phyloP scores from a whole-genome alignment of 2,113 vertebrate genomes.

The Choloepus hoffmanni region DNA sequence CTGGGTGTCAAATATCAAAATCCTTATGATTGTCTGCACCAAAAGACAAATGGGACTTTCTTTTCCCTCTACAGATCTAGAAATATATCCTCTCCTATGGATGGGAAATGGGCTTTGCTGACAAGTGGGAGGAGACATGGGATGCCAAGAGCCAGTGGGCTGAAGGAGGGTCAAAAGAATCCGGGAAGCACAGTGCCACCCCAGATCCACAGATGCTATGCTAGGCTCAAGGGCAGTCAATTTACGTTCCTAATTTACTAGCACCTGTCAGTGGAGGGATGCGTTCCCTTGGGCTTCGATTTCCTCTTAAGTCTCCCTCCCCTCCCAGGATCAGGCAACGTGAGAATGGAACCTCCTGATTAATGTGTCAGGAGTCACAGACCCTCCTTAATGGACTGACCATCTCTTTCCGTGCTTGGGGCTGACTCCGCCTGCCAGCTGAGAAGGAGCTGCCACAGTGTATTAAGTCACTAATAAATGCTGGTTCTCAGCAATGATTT shows the following conservation, averaged over 20 bases:
- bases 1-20: constrained; percentile 13
- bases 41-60: neutral
- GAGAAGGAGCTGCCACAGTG: constrained; percentile 81
- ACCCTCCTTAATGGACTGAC: constrained; percentile 79
- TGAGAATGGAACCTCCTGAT: constrained; percentile 70
- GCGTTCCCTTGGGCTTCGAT: constrained; percentile 32
- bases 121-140: neutral
- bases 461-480: constrained; percentile 78
- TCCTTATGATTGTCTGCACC: constrained; percentile 11
- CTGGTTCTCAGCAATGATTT: neutral
- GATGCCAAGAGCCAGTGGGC: neutral
- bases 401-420: constrained; percentile 48
- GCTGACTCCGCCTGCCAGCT: constrained; percentile 70
- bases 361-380: constrained; percentile 81
- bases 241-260: constrained; percentile 29
- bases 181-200: neutral
- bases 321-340: constrained; percentile 52
- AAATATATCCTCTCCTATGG: neutral
- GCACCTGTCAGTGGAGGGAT: constrained; percentile 53
- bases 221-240: neutral
- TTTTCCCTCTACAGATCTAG: neutral
- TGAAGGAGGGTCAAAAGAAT: neutral
- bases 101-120: neutral
- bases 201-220: neutral
- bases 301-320: constrained; percentile 61